phyloP scores from a whole-genome alignment of 2,113 vertebrate genomes.

The Redunca redunca region DNA sequence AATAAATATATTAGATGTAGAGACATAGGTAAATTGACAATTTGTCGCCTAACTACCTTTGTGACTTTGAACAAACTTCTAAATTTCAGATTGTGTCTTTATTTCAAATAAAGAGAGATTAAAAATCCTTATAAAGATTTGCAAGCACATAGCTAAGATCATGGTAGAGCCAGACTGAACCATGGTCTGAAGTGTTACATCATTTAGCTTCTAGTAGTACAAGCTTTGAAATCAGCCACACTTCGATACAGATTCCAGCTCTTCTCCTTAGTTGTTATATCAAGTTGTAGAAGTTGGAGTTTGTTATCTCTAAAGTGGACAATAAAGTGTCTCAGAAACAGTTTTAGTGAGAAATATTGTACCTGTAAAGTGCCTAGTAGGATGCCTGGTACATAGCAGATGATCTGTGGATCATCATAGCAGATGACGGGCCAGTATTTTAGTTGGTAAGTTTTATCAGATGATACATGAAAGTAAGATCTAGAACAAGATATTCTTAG shows the following conservation, averaged over 20 bases:
- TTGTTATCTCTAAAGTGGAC: neutral
- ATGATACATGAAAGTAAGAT: neutral
- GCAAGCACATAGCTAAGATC: neutral
- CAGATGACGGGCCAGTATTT: neutral
- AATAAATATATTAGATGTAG: neutral
- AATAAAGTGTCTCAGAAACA: neutral
- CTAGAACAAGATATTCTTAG: neutral
- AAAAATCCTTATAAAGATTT: neutral
- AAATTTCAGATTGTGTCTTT: neutral
- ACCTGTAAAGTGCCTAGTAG: neutral
- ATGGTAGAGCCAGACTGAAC: neutral
- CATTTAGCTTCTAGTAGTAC: neutral
- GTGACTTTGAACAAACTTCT: neutral
- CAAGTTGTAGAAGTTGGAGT: neutral
- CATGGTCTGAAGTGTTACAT: neutral
- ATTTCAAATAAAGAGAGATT: neutral
- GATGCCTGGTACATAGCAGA: neutral
- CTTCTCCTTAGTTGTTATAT: neutral
- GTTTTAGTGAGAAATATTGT: neutral
- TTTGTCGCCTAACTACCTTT: slow-evolving; percentile 13
- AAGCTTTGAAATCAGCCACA: neutral
- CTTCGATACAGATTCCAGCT: neutral
- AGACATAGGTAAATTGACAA: neutral
- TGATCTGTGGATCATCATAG: no score
- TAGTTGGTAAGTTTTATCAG: neutral